phyloP scores from a whole-genome alignment of 2,888 invertebrate genomes.

The Lasioglossum malachurum region DNA sequence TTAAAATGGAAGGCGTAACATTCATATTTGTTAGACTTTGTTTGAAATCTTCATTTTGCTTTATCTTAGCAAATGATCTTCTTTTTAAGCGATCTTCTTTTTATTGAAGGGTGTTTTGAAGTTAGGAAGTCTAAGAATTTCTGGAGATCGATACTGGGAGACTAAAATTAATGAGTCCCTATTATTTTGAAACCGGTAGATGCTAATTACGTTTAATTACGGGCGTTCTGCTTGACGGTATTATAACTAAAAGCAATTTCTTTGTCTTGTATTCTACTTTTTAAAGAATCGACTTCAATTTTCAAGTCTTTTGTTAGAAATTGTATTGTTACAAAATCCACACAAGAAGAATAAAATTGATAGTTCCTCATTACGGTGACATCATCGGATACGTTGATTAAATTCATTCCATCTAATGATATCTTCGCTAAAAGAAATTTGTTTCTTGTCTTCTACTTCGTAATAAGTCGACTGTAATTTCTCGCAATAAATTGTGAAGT shows the following conservation, averaged over 20 bases:
- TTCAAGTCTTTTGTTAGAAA: background rate
- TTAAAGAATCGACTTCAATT: background rate
- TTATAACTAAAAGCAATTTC: too few species aligned
- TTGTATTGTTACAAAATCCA: background rate
- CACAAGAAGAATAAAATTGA: background rate
- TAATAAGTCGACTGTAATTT: background rate
- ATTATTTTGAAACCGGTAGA: background rate
- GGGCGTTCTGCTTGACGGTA: background rate
- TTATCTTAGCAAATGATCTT: background rate
- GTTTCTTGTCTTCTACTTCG: background rate
- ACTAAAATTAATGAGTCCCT: background rate
- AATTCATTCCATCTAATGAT: background rate
- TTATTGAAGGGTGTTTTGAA: background rate
- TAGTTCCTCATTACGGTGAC: background rate
- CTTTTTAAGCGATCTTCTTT: background rate
- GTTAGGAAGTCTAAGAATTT: background rate
- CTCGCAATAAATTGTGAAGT: background rate
- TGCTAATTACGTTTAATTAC: background rate
- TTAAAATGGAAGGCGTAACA: too few species aligned
- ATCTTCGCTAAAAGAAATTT: background rate
- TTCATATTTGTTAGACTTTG: too few species aligned
- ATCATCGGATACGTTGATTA: background rate
- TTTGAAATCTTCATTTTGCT: too few species aligned
- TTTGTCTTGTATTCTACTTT: background rate
- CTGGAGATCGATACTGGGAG: background rate